Base-by-base conservation (phyloP, 2,888 invertebrate species). In the Mesoligia furuncula region DNA sequence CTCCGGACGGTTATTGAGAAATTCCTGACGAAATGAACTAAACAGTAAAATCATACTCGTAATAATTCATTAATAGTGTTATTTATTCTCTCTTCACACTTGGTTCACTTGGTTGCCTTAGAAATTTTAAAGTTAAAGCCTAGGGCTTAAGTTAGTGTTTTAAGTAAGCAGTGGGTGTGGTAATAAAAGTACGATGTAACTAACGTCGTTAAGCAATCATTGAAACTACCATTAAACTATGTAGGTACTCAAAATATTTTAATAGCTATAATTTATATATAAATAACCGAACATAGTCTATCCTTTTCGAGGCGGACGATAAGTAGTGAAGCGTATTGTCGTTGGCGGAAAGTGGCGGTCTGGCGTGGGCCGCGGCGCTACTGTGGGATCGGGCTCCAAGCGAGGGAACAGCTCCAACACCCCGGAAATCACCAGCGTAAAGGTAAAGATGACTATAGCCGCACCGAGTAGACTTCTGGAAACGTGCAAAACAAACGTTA, bases 331-430 rank as follows among this genome's bases (percentile, higher is more conserved):
- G 17, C 0, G 1, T 6, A 0, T 31, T 15, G 1, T 8, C 4
- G 15, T 31, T 31, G 81, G 45, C 15, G 36, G 65, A 15, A 62
- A 0, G 36, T 81, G 76, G 24, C 79, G 68, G 57, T 80, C 81
- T 31, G 31, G 42, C 0, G 27, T 65, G 7, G n/a, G 61, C 7
- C 0, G 20, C 45, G 79, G 81, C 1, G 66, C 17, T 0, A 1
- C 2, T 2, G 67, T 72, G 15, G 71, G 77, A 0, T 45, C 42
- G 5, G 72, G 73, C 31, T 82, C 81, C 17, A 83, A 0, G 7
- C 73, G 78, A 13, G 81, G 83, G 45, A 83, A 83, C 59, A 81
- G 45, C 31, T 81, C 83, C 5, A 81, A 4, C 3, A 81, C 54
- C n/a, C 64, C 73, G 1, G 73, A 64, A 7, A 73, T 68, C 5